Evolutionary conservation across 2,888 invertebrate genomes (phyloP), one percentile per base, ranked within the genome.

Genomic region (Diaphora mendica): DNA sequence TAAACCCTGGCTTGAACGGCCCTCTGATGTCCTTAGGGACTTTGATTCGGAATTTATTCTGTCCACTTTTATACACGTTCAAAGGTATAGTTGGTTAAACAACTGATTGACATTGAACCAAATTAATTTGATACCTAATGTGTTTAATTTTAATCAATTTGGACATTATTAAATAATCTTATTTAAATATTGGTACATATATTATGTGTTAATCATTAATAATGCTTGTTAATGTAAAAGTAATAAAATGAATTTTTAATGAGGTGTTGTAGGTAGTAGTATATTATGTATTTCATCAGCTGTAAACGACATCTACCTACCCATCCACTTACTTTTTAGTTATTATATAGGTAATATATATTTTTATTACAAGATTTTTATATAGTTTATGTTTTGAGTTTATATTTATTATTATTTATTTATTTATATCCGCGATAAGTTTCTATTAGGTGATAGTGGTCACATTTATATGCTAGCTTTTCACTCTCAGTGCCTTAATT

Each of bases 1-100:
- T 77, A 81, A 77, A 85, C 76, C 77, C 79, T 79, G 77, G 73
- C 77, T 77, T 83, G 75, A 78, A 80, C 73, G 75, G 68, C 62
- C 77, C 64, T 70, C 68, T 74, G 78, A 82, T 39, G 73, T 78
- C 82, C 65, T 73, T 44, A 17, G 81, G 81, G 82, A 74, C 73
- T 77, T 72, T 82, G 77, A 84, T 84, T 72, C 77, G 59, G 70
- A 76, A 68, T 76, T 78, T 74, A 80, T 75, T 80, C 70, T 42
- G 68, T 77, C 73, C 73, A 65, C 51, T 80, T 84, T 69, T 76
- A 80, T 77, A 68, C 39, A 35, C 35, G 64, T 39, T 39, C 55
- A 55, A 51, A 64, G 42, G 1, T 30, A 20, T 42, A 55, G 30
- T 30, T 59, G 59, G 42, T 33, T 59, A 69, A 13, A 67, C 23